Evolutionary conservation across 2,797 vertebrate genomes (phyloP).

Genomic region (Eurystomus glaucurus): DNA sequence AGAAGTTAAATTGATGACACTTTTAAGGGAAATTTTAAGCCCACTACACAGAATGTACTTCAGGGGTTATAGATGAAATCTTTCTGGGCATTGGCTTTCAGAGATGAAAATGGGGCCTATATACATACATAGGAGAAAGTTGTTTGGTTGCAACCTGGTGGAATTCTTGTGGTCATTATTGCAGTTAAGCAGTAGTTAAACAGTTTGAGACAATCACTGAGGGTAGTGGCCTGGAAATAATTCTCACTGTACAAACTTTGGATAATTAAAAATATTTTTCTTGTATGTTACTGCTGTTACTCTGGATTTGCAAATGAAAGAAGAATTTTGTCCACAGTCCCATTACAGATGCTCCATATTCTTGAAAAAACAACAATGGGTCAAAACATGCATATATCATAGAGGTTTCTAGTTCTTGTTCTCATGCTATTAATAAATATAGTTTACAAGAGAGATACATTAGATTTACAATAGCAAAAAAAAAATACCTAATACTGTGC

Average conservation of each 20-base stretch:
- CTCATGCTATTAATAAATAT: accelerated
- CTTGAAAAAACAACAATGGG: background rate
- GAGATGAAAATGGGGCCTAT: background rate
- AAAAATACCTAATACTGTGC: background rate
- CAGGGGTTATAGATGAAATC: background rate
- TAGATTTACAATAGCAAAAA: background rate
- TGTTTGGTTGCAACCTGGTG: background rate
- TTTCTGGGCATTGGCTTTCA: background rate
- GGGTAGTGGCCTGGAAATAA: background rate
- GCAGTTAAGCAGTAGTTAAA: background rate
- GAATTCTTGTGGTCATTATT: background rate
- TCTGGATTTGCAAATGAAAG: background rate
- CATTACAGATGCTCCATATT: background rate
- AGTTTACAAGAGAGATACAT: background rate
- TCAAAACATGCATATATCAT: background rate
- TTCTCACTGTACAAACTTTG: background rate
- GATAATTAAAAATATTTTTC: background rate
- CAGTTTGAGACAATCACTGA: background rate
- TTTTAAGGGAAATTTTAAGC: background rate
- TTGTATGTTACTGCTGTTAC: background rate
- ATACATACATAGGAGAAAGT: background rate
- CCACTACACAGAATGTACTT: background rate
- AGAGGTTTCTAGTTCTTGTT: background rate
- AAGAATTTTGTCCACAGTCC: background rate
- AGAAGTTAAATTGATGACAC: background rate